These are phyloP conservation scores for Melanostoma mellinum DNA, from an alignment of 2,888 invertebrate genomes.

Conservation along the genomic window DNA sequence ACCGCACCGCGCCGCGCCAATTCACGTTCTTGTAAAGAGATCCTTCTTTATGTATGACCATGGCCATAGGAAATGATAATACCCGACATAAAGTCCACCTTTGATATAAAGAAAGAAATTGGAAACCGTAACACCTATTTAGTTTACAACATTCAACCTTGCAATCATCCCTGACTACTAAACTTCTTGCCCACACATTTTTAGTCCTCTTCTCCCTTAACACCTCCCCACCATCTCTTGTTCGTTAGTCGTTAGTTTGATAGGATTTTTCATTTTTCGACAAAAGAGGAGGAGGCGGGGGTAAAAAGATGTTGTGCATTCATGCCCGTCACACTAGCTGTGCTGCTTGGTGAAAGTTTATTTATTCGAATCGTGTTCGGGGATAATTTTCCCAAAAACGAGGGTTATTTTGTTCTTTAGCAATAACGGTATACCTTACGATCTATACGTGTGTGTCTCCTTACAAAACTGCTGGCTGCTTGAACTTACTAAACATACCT, in stretches of 20 bases:
- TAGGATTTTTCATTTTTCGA: conserved; percentile 51
- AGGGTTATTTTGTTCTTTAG: conserved; percentile 39
- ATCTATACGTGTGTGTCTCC: conserved; percentile 34
- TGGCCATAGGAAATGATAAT: conserved; percentile 65
- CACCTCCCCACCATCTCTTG: not conserved
- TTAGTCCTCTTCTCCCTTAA: not conserved
- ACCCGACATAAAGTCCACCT: conserved; percentile 69
- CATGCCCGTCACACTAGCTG: not conserved
- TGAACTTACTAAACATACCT: too few species aligned
- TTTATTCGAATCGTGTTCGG: conserved; percentile 70
- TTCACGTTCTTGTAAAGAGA: not conserved
- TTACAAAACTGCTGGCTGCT: not conserved
- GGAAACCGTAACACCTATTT: conserved; percentile 72
- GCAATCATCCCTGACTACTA: conserved; percentile 2
- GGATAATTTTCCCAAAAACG: conserved; percentile 60
- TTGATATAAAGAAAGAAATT: conserved; percentile 67
- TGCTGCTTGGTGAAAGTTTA: conserved; percentile 52
- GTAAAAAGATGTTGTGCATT: conserved; percentile 14
- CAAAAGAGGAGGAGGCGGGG: conserved; percentile 17
- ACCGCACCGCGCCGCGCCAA: not conserved
- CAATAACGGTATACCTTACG: conserved; percentile 45
- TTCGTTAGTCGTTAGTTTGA: not conserved
- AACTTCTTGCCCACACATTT: not conserved
- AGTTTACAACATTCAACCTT: conserved; percentile 64
- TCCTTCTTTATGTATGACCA: conserved; percentile 61